Conservation (phyloP, 2,797 vertebrate species). For the Cetoscarus ocellatus region DNA sequence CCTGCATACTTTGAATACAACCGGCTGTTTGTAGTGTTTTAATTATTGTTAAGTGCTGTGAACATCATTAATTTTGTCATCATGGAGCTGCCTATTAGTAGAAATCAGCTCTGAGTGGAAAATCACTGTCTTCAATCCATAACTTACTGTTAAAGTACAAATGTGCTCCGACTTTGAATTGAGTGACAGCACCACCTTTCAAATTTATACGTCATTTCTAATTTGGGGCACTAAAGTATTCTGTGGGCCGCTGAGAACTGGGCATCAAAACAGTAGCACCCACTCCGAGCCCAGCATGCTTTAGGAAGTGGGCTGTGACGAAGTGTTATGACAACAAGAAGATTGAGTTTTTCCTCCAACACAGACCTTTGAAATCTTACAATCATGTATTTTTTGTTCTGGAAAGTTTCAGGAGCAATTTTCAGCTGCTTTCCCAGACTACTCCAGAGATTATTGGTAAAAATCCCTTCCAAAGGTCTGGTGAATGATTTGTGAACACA, state of each 20-base stretch:
- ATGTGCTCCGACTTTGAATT: not conserved
- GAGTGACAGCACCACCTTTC: conserved; percentile 1
- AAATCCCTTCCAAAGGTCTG: conserved; percentile 49
- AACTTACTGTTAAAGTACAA: too few species aligned
- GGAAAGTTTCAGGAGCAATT: conserved; percentile 23
- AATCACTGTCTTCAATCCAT: not conserved
- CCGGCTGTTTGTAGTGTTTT: too few species aligned
- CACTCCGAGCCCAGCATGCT: conserved; percentile 63
- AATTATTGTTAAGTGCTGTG: too few species aligned
- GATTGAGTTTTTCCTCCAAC: not conserved
- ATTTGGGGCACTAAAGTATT: conserved; percentile 7
- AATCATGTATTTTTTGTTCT: conserved; percentile 50
- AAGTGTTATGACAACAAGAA: not conserved
- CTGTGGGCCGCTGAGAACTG: conserved; percentile 53
- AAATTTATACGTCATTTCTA: not conserved
- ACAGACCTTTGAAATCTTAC: conserved; percentile 8
- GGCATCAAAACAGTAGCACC: conserved; percentile 71
- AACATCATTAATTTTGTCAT: too few species aligned
- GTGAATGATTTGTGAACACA: conserved; percentile 71
- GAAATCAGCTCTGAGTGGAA: not conserved
- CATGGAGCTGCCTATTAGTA: too few species aligned
- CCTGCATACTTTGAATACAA: too few species aligned
- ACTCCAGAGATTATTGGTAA: conserved; percentile 37
- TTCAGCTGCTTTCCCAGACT: conserved; percentile 17
- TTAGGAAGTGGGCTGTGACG: conserved; percentile 54